Evolutionary conservation across 2,888 invertebrate genomes (phyloP), one percentile per base, ranked within the genome.

Genomic region (Abrostola triplasia): DNA sequence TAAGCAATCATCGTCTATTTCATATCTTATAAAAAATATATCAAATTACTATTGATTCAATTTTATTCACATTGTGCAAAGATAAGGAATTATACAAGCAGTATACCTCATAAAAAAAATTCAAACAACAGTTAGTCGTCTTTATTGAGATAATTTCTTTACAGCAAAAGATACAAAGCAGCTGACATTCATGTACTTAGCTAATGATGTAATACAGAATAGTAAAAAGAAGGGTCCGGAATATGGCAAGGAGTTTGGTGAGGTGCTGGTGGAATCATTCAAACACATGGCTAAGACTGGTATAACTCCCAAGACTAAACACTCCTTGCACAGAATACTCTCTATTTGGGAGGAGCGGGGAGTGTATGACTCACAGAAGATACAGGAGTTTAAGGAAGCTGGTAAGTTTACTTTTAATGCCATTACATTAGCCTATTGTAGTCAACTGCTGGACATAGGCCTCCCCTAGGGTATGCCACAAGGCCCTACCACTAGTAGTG

Each of bases 201-300:
- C 99, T 40, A 99, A 99, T 95, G 99, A 99, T 95, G 99, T 99
- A 38, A 99, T 99, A 82, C 99, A 99, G 89, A 99, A 99, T 85
- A 98, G 99, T 88, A 98, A 98, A 89, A 99, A 99, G 90, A 99
- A 99, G 90, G 99, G 99, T 0, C 98, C 99, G 0, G 99, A 99
- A 89, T 99, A 97, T 92, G 98, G 98, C 0, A 97, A 97, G 86
- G 98, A 98, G 86, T 99, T 98, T 92, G 97, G 96, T 7, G 95
- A 95, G 61, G 96, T 97, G 9, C 90, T 99, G 55, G 96, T 96
- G 58, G 98, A 97, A 83, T 97, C 98, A 0, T 98, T 98, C 85
- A 96, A 97, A 70, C 97, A 98, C 80, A 97, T 99, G 95, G 97
- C 97, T 2, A 95, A 95, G 72, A 95, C 97, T 71, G 94, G 95